Percentiles rank a stretch among this genome's conserved stretches.
Evolutionary conservation across 2,113 vertebrate species (phyloP).

Genomic region (Bubalus kerabau): DNA sequence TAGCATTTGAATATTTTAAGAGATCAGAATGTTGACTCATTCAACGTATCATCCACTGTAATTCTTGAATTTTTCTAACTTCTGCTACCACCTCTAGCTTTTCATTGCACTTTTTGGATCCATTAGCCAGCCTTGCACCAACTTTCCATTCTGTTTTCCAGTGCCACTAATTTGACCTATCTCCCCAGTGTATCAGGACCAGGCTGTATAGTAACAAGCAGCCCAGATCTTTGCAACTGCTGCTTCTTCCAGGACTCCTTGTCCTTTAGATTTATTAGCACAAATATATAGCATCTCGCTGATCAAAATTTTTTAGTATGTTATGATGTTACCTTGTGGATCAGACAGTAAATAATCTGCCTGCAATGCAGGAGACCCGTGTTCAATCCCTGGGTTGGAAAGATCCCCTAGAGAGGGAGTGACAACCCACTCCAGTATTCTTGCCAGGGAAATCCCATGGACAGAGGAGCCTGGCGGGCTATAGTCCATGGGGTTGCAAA

Average conservation of each 20-base stretch:
- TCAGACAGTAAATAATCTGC: background rate
- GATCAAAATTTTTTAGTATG: background rate
- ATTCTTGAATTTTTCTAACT: slow-evolving; percentile 4
- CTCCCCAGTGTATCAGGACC: background rate
- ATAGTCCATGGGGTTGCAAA: background rate
- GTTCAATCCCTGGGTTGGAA: accelerated
- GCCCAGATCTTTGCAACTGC: background rate
- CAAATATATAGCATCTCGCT: background rate
- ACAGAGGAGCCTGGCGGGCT: background rate
- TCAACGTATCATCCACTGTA: slow-evolving; percentile 27
- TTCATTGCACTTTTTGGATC: background rate
- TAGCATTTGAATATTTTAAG: slow-evolving; percentile 57
- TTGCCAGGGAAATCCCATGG: background rate
- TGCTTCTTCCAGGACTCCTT: background rate
- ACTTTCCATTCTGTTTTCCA: background rate
- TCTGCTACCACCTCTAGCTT: background rate
- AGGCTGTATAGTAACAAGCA: background rate
- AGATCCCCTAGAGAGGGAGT: background rate
- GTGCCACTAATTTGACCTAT: background rate
- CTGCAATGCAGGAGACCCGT: background rate
- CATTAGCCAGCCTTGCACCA: background rate
- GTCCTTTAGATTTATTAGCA: background rate
- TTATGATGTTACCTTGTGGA: background rate
- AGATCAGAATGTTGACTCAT: slow-evolving; percentile 1
- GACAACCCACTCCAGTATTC: background rate